A percentile compares a stretch with the other conserved stretches of the same genome.
These are phyloP conservation scores for Melanargia galathea DNA, from an alignment of 2,888 invertebrate genomes.

Conservation along the genomic window DNA sequence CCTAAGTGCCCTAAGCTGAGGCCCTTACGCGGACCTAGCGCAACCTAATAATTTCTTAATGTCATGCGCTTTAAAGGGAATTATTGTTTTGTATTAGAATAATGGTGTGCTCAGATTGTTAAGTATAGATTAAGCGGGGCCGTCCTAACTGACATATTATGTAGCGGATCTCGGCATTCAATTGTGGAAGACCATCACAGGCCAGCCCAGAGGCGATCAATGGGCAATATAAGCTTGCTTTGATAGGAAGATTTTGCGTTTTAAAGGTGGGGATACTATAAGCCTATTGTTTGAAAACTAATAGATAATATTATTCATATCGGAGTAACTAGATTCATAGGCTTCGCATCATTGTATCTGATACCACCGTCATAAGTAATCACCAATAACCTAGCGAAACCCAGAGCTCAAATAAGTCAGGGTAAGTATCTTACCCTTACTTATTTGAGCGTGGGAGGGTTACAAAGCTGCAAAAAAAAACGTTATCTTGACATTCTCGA, in stretches of 20 bases:
- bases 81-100: conserved; percentile 80
- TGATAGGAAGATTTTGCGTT: conserved; percentile 9
- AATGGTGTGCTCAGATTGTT: conserved; percentile 70
- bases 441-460: too few relatives aligned
- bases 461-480: too few relatives aligned
- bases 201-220: conserved; percentile 32
- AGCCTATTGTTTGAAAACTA: background rate
- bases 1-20: conserved; percentile 61
- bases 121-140: conserved; percentile 58
- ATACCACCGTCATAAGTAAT: too few relatives aligned
- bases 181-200: conserved; percentile 44
- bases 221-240: conserved; percentile 21
- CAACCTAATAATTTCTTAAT: conserved; percentile 82
- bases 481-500: too few relatives aligned
- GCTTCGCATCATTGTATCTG: background rate
- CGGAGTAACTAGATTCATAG: background rate
- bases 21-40: conserved; percentile 75
- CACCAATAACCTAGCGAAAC: too few relatives aligned
- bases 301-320: background rate
- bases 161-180: conserved; percentile 45
- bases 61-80: conserved; percentile 78
- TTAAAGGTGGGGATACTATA: background rate
- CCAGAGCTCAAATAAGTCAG: background rate
- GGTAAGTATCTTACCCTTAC: too few relatives aligned
- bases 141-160: conserved; percentile 53